These are phyloP conservation scores for Silurus asotus DNA, from an alignment of 2,113 vertebrate species.

Conservation along the genomic window DNA sequence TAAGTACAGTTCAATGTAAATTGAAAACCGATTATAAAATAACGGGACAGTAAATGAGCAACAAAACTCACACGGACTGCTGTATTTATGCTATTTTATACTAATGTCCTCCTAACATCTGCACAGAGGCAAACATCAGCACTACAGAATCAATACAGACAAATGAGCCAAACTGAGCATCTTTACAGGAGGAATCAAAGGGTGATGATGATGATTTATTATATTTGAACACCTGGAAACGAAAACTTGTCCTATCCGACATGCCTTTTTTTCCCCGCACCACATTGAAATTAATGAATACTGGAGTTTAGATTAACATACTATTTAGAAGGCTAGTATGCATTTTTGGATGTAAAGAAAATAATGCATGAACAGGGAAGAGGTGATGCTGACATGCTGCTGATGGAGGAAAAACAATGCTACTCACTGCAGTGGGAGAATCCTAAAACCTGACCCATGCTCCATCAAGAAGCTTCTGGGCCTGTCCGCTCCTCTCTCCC, in stretches of 20 bases:
- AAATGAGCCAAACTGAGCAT: slow-evolving; percentile 5
- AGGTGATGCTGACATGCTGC: neutral
- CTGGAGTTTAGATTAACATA: neutral
- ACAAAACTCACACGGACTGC: neutral
- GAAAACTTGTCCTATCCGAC: neutral
- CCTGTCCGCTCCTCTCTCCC: slow-evolving; percentile 67
- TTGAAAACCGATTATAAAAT: neutral
- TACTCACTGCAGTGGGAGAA: slow-evolving; percentile 82
- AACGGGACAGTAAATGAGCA: neutral
- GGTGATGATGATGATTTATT: slow-evolving; percentile 3
- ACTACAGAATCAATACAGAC: slow-evolving; percentile 35
- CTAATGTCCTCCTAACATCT: neutral
- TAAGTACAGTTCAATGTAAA: neutral
- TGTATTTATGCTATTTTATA: neutral
- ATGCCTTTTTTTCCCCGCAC: neutral
- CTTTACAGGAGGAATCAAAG: neutral
- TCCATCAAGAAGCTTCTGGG: slow-evolving; percentile 78
- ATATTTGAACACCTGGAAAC: neutral
- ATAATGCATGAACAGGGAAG: slow-evolving; percentile 17
- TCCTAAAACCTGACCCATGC: slow-evolving; percentile 83
- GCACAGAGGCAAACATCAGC: neutral
- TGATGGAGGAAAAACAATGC: slow-evolving; percentile 40
- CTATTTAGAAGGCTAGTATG: neutral
- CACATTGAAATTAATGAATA: neutral
- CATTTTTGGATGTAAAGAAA: neutral